These are phyloP conservation scores for Channallabes apus DNA, from an alignment of 2,797 vertebrate species.

Conservation along the genomic window DNA sequence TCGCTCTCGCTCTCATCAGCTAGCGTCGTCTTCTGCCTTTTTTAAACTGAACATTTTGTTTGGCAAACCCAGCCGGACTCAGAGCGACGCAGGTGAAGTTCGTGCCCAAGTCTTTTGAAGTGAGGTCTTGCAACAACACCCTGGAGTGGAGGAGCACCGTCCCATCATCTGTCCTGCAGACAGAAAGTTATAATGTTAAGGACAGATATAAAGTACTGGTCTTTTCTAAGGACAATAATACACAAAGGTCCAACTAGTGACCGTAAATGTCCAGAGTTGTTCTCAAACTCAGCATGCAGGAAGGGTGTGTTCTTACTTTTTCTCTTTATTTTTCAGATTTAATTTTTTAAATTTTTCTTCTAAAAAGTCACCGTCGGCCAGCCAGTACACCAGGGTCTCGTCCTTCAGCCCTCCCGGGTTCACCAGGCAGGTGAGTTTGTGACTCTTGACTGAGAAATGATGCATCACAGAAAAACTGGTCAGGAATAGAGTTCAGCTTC, in stretches of 20 bases:
- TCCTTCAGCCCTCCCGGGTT: neutral
- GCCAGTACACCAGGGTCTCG: slow-evolving; percentile 43
- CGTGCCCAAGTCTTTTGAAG: neutral
- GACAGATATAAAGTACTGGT: neutral
- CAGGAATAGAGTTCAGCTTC: neutral
- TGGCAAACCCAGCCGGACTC: slow-evolving; percentile 32
- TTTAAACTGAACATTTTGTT: neutral
- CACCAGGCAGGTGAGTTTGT: slow-evolving; percentile 31
- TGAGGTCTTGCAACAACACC: neutral
- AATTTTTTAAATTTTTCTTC: neutral
- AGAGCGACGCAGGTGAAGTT: slow-evolving; percentile 37
- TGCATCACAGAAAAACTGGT: neutral
- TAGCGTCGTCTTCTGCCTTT: too few species aligned
- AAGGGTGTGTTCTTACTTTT: slow-evolving; percentile 7
- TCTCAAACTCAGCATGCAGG: neutral
- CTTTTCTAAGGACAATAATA: neutral
- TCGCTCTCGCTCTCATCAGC: neutral
- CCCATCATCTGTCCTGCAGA: neutral
- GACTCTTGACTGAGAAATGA: neutral
- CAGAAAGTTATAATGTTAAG: neutral
- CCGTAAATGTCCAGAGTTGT: too few species aligned
- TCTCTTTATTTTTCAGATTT: neutral
- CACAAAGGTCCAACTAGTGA: too few species aligned
- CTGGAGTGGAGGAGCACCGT: neutral
- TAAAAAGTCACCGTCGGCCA: slow-evolving; percentile 29